Conservation (phyloP, 2,113 vertebrate species). For the Festucalex cinctus region DNA sequence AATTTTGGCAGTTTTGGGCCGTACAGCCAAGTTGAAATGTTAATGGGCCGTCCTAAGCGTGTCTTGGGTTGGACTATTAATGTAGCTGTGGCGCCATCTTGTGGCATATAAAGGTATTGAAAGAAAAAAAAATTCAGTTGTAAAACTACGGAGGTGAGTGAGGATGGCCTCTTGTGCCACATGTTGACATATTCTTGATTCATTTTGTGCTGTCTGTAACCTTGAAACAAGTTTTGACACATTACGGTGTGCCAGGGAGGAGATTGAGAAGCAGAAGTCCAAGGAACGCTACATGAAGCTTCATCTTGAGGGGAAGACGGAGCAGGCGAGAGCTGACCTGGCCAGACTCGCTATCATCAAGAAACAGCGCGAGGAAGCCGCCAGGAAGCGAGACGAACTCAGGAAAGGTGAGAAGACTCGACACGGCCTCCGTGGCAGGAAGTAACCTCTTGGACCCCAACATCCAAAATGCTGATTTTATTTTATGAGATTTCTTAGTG, state of each 20-base stretch:
- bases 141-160: too few species aligned
- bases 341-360: conserved; percentile 79
- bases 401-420: conserved; percentile 70
- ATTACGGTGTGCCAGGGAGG: conserved; percentile 63
- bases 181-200: too few species aligned
- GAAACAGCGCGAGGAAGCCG: conserved; percentile 78
- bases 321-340: conserved; percentile 76
- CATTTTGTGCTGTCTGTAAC: too few species aligned
- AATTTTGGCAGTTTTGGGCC: too few species aligned
- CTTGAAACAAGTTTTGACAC: neutral
- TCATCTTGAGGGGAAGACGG: conserved; percentile 79
- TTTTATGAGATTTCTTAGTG: too few species aligned
- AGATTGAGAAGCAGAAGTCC: conserved; percentile 80
- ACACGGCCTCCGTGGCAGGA: neutral
- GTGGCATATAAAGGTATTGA: too few species aligned
- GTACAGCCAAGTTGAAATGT: too few species aligned
- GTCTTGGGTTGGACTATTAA: too few species aligned
- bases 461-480: neutral
- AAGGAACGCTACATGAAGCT: conserved; percentile 80
- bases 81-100: too few species aligned
- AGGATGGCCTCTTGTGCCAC: too few species aligned
- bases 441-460: neutral
- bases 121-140: neutral
- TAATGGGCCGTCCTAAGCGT: too few species aligned
- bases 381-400: conserved; percentile 72